Evolutionary conservation across 2,888 invertebrate genomes (phyloP).

Genomic region (Orchesella flavescens): DNA sequence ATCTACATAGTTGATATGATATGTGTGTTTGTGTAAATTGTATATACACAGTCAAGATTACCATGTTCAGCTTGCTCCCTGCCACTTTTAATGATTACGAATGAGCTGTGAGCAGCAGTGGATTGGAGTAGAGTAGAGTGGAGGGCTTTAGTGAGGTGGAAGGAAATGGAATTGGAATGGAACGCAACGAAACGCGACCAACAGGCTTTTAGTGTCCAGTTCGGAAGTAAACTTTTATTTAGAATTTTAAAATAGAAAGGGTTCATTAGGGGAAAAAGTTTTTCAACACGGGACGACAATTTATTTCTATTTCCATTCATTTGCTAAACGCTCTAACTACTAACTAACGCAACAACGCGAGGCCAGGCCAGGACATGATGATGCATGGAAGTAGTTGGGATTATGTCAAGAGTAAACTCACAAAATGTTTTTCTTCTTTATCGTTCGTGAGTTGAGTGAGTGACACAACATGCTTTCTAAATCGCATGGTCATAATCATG

Average conservation of each 20-base stretch:
- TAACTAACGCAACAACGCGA: conserved; percentile 15
- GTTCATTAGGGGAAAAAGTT: conserved; percentile 38
- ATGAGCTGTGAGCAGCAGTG: conserved; percentile 16
- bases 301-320: neutral
- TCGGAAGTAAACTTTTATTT: conserved; percentile 25
- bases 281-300: neutral
- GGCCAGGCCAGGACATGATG: no score
- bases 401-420: neutral
- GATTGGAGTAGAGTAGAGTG: neutral
- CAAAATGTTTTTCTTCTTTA: neutral
- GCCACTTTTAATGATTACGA: conserved; percentile 56
- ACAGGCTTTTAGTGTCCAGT: no score
- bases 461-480: neutral
- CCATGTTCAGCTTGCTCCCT: neutral
- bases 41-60: neutral
- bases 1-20: neutral
- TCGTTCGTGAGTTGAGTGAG: neutral
- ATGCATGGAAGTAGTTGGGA: neutral
- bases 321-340: conserved; percentile 10
- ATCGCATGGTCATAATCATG: conserved; percentile 41
- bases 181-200: conserved; percentile 31
- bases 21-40: neutral
- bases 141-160: neutral
- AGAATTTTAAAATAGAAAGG: conserved; percentile 26
- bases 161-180: neutral